These are phyloP conservation scores for Parauchenoglanis ngamensis DNA, from an alignment of 2,797 vertebrate genomes.

Conservation along the genomic window DNA sequence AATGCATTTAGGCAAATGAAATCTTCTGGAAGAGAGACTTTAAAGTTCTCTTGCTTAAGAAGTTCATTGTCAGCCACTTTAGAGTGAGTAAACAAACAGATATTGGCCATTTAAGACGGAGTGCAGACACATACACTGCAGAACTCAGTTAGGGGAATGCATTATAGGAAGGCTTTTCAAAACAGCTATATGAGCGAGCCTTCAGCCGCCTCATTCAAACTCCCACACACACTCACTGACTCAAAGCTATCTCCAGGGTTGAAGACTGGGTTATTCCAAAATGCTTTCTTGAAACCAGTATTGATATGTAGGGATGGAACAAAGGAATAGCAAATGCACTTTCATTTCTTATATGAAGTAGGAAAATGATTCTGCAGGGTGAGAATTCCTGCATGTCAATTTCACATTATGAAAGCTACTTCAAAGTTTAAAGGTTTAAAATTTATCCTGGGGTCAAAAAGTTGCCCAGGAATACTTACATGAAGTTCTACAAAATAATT, in stretches of 20 bases:
- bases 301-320: constrained; percentile 25
- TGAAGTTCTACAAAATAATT: background rate
- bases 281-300: constrained; percentile 32
- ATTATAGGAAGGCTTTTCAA: constrained; percentile 29
- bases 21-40: background rate
- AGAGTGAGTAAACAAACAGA: constrained; percentile 31
- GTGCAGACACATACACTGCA: background rate
- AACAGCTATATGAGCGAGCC: background rate
- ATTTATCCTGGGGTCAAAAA: background rate
- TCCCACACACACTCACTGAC: constrained; percentile 20
- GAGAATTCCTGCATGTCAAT: background rate
- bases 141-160: constrained; percentile 7
- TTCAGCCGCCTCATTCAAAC: constrained; percentile 34
- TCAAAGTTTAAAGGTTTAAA: background rate
- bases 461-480: background rate
- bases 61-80: constrained; percentile 14
- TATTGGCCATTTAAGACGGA: constrained; percentile 9
- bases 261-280: constrained; percentile 30
- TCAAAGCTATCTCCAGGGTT: constrained; percentile 40
- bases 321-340: constrained; percentile 19
- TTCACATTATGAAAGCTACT: background rate
- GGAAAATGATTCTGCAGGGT: background rate
- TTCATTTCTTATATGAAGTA: constrained; percentile 9
- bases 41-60: constrained; percentile 26
- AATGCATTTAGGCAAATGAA: constrained; percentile 33